Conservation (phyloP, 2,797 vertebrate genomes). For the Spea hammondii region DNA sequence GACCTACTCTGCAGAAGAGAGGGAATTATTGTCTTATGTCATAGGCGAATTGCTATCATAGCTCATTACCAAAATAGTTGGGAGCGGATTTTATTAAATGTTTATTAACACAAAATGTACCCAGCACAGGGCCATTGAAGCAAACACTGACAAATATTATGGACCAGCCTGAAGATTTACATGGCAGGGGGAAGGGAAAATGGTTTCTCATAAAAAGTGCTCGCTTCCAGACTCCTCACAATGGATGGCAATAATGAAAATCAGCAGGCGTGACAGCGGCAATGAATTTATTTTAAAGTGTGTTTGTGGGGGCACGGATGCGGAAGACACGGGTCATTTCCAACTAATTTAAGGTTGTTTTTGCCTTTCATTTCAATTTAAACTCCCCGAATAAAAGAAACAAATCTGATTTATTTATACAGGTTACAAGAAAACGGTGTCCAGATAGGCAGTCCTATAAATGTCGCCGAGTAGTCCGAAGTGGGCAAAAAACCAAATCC, state of each 20-base stretch:
- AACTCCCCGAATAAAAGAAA: slow-evolving; percentile 32
- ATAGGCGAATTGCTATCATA: slow-evolving; percentile 45
- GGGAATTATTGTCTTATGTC: slow-evolving; percentile 41
- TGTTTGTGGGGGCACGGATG: slow-evolving; percentile 47
- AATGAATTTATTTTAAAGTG: slow-evolving; percentile 53
- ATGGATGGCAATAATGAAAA: slow-evolving; percentile 57
- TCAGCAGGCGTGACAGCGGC: slow-evolving; percentile 53
- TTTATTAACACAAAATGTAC: slow-evolving; percentile 56
- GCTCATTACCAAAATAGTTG: slow-evolving; percentile 54
- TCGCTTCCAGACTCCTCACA: slow-evolving; percentile 35
- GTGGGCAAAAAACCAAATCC: background rate
- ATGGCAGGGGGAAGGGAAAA: slow-evolving; percentile 39
- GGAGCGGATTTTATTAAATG: slow-evolving; percentile 48
- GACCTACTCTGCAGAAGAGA: slow-evolving; percentile 48
- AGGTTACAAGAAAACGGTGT: background rate
- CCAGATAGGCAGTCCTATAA: background rate
- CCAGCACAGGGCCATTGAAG: slow-evolving; percentile 60
- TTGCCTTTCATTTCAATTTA: slow-evolving; percentile 37
- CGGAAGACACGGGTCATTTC: slow-evolving; percentile 51
- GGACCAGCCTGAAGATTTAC: slow-evolving; percentile 41
- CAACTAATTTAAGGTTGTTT: slow-evolving; percentile 53
- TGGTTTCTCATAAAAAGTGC: slow-evolving; percentile 40
- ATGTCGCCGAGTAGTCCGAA: slow-evolving; percentile 9
- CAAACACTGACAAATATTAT: slow-evolving; percentile 48
- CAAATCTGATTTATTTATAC: slow-evolving; percentile 32